Conservation (phyloP, 2,113 vertebrate species). For the Alligator mississippiensis region DNA sequence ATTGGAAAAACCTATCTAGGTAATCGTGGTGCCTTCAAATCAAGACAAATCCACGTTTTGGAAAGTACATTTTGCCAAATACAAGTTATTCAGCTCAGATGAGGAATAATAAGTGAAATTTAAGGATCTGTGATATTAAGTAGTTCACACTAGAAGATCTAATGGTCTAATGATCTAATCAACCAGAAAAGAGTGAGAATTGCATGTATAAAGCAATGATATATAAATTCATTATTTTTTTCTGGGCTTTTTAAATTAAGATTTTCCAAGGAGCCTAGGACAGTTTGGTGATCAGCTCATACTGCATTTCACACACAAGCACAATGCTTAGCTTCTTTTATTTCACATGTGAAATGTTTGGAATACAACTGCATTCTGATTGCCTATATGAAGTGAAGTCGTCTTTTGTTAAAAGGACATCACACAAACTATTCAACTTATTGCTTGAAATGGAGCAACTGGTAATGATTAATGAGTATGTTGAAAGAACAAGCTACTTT, state of each 20-base stretch:
- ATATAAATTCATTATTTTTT: not conserved
- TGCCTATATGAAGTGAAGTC: not conserved
- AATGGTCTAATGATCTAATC: not conserved
- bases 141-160: not conserved
- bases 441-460: not conserved
- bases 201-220: not conserved
- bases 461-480: not conserved
- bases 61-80: not conserved
- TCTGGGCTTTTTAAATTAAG: not conserved
- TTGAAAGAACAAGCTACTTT: conserved; percentile 15
- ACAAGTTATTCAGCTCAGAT: not conserved
- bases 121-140: not conserved
- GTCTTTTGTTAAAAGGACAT: not conserved
- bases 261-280: not conserved
- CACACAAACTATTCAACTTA: not conserved
- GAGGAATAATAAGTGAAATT: not conserved
- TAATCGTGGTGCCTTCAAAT: not conserved
- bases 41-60: not conserved
- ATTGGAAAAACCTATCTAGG: not conserved
- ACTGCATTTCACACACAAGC: not conserved
- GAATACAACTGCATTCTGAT: not conserved
- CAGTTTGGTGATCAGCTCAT: not conserved
- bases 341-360: not conserved
- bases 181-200: not conserved
- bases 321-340: not conserved